Conservation (phyloP, 2,888 invertebrate species). For the Uloborus plumipes region DNA sequence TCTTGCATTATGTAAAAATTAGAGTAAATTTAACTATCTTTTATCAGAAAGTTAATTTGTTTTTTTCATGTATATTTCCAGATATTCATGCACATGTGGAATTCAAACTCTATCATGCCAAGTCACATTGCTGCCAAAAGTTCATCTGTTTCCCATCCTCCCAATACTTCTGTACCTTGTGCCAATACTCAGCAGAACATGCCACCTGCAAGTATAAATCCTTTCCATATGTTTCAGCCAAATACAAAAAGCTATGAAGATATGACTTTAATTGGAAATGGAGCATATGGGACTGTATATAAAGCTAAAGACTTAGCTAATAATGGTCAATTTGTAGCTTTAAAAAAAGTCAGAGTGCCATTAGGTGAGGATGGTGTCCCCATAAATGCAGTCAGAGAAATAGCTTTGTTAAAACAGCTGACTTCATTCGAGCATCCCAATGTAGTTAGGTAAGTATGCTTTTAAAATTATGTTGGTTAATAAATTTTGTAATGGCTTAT, state of each 20-base stretch:
- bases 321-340: conserved; percentile 84
- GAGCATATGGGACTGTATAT: conserved; percentile 96
- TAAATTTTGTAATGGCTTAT: too few species aligned
- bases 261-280: conserved; percentile 74
- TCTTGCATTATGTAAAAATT: too few species aligned
- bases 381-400: conserved; percentile 91
- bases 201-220: conserved; percentile 31
- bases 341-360: conserved; percentile 90
- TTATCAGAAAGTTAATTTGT: background rate
- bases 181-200: conserved; percentile 12
- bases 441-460: conserved; percentile 83
- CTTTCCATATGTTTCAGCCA: conserved; percentile 54
- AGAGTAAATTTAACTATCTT: too few species aligned
- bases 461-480: too few species aligned
- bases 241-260: conserved; percentile 68
- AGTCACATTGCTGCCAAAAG: conserved; percentile 47
- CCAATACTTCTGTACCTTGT: conserved; percentile 10
- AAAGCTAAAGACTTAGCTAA: conserved; percentile 87
- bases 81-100: too few species aligned
- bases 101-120: conserved; percentile 26
- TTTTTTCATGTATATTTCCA: background rate
- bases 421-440: conserved; percentile 92
- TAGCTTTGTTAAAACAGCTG: conserved; percentile 88
- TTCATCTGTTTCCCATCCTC: conserved; percentile 14
- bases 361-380: conserved; percentile 94